Base-by-base conservation (phyloP, 35 echinoderm and acorn worm species). In the Apostichopus parvimensis region DNA sequence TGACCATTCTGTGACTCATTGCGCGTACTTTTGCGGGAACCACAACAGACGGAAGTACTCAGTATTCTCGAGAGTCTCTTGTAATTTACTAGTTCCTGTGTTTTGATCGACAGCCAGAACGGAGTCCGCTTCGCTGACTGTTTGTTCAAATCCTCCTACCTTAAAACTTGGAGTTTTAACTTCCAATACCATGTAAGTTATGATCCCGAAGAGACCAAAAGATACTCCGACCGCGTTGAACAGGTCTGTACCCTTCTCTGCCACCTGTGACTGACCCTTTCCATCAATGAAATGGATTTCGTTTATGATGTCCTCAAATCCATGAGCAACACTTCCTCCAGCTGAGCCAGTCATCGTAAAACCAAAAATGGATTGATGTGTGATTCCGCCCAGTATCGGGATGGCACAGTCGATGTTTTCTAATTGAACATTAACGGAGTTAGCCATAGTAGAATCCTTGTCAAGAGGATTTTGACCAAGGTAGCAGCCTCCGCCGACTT, bases 151-250 rank as follows among this genome's bases (percentile, higher is more conserved):
- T 52, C 87, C 87, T 56, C 21, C 21, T 14, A 90, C 87, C 5
- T 77, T 77, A 20, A 75, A 90, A 53, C 65, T 77, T 56, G 72
- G 87, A 7, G 83, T 57, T 25, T 25, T 25, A 25, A 25, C 24
- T 25, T 25, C 24, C 24, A 25, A 25, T 25, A 25, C 24, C 24
- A 25, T 25, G 24, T 25, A 25, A 25, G 24, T 25, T 25, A 25
- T 25, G 1, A 25, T 25, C 24, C 24, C 87, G 23, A 90, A 90
- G 8, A 90, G 87, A 73, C 87, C 87, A 5, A 90, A n/a, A 9
- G 87, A 90, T 18, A 90, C 87, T 90, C 24, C 24, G 24, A 25
- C 24, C 24, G 24, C 24, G 24, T 25, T 25, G 24, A 25, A 25
- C 24, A 25, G 24, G 24, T 25, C 24, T 25, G 24, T 25, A 25